These are phyloP conservation scores for Ornithoptera alexandrae DNA, from an alignment of 2,888 invertebrate species.

Conservation along the genomic window DNA sequence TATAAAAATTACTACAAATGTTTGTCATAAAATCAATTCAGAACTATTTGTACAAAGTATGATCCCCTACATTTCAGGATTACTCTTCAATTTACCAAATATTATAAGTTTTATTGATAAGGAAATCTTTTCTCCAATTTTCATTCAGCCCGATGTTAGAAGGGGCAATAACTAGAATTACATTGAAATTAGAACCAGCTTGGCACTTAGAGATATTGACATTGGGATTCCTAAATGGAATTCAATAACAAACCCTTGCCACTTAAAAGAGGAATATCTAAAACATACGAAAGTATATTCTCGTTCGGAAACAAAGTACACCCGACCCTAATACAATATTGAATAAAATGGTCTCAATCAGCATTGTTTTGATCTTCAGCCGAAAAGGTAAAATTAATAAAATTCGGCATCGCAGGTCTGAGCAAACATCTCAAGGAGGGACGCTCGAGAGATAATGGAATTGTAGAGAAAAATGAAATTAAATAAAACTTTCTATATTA, in stretches of 20 bases:
- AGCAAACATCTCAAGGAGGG: slow-evolving; percentile 31
- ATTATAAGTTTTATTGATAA: too few species aligned
- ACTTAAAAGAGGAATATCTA: slow-evolving; percentile 25
- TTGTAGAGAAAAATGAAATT: slow-evolving; percentile 29
- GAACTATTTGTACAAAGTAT: too few species aligned
- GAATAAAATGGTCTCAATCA: slow-evolving; percentile 31
- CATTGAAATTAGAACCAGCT: too few species aligned
- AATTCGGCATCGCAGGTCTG: slow-evolving; percentile 30
- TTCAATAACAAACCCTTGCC: slow-evolving; percentile 26
- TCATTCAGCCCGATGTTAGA: too few species aligned
- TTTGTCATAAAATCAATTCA: too few species aligned
- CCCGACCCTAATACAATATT: slow-evolving; percentile 31
- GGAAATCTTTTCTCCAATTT: too few species aligned
- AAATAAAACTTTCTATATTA: slow-evolving; percentile 31
- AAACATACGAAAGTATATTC: slow-evolving; percentile 26
- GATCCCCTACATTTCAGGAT: too few species aligned
- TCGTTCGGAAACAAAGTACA: slow-evolving; percentile 18
- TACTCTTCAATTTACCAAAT: too few species aligned
- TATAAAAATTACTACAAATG: too few species aligned
- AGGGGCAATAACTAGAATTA: too few species aligned
- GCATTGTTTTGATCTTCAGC: slow-evolving; percentile 30
- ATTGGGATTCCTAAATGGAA: neutral
- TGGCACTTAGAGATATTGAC: too few species aligned
- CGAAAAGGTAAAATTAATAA: slow-evolving; percentile 34
- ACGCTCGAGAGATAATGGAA: slow-evolving; percentile 31